phyloP scores from a whole-genome alignment of 2,888 invertebrate genomes.

The Venusia cambrica region DNA sequence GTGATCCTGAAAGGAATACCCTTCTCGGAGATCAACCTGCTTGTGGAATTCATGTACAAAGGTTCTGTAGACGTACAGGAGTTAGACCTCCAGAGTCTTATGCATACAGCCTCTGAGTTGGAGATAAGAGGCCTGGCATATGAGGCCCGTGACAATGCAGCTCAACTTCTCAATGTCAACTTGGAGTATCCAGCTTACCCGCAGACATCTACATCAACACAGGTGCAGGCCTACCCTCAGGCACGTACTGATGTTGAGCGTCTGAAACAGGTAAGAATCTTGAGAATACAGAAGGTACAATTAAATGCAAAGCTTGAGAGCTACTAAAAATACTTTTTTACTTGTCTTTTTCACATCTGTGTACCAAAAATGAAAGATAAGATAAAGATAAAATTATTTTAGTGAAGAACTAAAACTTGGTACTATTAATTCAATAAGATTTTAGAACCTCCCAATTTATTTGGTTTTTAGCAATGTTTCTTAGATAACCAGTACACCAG shows the following conservation, averaged over 20 bases:
- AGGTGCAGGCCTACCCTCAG: constrained; percentile 42
- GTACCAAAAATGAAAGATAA: no score
- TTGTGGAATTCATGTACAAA: constrained; percentile 86
- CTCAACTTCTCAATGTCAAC: constrained; percentile 77
- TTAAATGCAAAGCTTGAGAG: no score
- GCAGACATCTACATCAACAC: constrained; percentile 47
- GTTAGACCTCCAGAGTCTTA: constrained; percentile 82
- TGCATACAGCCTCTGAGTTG: constrained; percentile 85
- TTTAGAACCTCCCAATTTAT: no score
- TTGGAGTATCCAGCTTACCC: constrained; percentile 72
- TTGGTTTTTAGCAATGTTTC: no score
- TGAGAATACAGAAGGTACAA: no score
- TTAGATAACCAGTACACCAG: no score
- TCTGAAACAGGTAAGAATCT: constrained; percentile 64
- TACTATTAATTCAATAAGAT: no score
- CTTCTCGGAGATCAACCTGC: constrained; percentile 83
- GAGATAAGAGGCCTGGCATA: constrained; percentile 84
- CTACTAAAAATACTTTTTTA: no score
- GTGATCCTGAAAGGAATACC: constrained; percentile 85
- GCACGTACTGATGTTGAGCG: constrained; percentile 72
- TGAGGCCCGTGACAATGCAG: constrained; percentile 80
- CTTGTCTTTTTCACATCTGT: no score
- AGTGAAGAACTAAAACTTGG: no score
- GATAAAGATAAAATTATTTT: no score
- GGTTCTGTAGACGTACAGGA: constrained; percentile 85